Evolutionary conservation across 2,113 vertebrate species (phyloP).

Genomic region (Austrofundulus limnaeus): DNA sequence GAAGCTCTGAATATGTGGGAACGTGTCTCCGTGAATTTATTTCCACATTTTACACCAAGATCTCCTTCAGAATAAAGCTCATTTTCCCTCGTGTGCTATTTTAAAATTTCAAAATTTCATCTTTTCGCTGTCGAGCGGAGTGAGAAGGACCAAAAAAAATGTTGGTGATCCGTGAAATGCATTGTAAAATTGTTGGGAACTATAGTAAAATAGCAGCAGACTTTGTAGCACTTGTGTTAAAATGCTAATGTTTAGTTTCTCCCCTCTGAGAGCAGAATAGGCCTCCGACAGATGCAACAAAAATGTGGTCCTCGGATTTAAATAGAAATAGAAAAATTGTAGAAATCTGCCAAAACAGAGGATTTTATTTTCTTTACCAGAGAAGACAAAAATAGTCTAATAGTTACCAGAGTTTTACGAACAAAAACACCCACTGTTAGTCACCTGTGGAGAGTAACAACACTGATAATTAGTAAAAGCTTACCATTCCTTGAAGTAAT

Average conservation of each 20-base stretch:
- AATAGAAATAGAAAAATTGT: constrained; percentile 17
- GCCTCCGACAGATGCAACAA: not conserved
- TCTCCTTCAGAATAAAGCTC: constrained; percentile 21
- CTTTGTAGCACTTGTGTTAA: constrained; percentile 10
- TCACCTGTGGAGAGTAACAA: not conserved
- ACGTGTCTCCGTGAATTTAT: constrained; percentile 4
- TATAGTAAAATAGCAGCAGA: constrained; percentile 31
- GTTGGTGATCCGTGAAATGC: constrained; percentile 48
- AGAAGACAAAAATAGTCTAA: constrained; percentile 5
- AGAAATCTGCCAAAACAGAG: constrained; percentile 13
- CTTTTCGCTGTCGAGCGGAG: constrained; percentile 36
- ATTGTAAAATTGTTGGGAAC: constrained; percentile 41
- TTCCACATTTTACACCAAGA: constrained; percentile 21
- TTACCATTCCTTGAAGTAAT: no score
- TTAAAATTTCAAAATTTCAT: constrained; percentile 44
- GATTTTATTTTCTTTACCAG: constrained; percentile 2
- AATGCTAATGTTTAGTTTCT: not conserved
- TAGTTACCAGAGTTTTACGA: constrained; percentile 12
- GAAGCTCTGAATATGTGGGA: constrained; percentile 12
- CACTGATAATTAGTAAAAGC: no score
- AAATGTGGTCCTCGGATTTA: constrained; percentile 15
- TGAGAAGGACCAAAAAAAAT: constrained; percentile 26
- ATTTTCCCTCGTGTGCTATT: constrained; percentile 23
- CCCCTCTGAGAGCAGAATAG: not conserved
- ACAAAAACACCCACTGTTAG: constrained; percentile 7